These are phyloP conservation scores for Seladonia tumulorum DNA, from an alignment of 2,888 invertebrate species.

Conservation along the genomic window DNA sequence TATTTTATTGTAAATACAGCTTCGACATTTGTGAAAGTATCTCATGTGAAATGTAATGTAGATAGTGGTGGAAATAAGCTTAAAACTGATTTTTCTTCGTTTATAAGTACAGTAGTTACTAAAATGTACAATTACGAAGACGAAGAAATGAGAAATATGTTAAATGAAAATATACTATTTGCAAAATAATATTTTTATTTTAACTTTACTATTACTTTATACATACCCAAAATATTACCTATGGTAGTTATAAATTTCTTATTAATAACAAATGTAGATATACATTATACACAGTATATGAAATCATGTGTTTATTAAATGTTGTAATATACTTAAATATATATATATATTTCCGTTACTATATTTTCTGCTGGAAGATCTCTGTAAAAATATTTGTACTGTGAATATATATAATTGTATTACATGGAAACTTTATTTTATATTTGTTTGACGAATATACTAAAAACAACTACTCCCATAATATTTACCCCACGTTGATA, in stretches of 20 bases:
- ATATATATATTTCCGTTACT: background rate
- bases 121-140: slow-evolving; percentile 74
- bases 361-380: background rate
- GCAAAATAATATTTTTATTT: slow-evolving; percentile 41
- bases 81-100: slow-evolving; percentile 86
- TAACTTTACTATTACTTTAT: slow-evolving; percentile 8
- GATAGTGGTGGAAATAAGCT: slow-evolving; percentile 87
- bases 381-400: background rate
- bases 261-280: slow-evolving; percentile 11
- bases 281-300: background rate
- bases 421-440: background rate
- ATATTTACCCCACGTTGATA: background rate
- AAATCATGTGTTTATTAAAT: slow-evolving; percentile 5
- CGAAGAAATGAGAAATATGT: slow-evolving; percentile 71
- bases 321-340: slow-evolving; percentile 8
- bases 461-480: background rate
- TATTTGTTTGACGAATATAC: background rate
- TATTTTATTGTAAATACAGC: slow-evolving; percentile 84
- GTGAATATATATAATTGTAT: background rate
- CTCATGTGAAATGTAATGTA: slow-evolving; percentile 86
- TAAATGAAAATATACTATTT: slow-evolving; percentile 69
- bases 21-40: slow-evolving; percentile 86
- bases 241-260: slow-evolving; percentile 10
- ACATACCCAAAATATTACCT: background rate
- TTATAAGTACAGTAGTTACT: slow-evolving; percentile 76